A percentile compares a stretch with the other conserved stretches of the same genome.
Evolutionary conservation across 2,888 invertebrate genomes (phyloP).

Genomic region (Augochlorella aurata): DNA sequence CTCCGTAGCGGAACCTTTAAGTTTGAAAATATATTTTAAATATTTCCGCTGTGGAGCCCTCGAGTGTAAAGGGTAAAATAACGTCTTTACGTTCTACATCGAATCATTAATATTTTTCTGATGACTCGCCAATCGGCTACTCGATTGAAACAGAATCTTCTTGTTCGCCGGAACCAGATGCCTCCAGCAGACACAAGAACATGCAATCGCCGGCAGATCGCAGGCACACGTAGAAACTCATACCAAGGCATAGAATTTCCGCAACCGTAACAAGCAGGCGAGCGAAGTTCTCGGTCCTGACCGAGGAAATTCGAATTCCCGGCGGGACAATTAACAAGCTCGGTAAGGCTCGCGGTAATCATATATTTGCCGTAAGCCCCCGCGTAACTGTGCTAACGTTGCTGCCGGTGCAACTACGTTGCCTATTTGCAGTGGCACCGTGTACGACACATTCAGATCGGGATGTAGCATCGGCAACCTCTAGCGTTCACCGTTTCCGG

Average conservation of each 20-base stretch:
- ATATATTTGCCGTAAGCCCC: constrained; percentile 59
- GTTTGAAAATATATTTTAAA: too few relatives aligned
- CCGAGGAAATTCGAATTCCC: constrained; percentile 63
- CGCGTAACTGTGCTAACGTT: constrained; percentile 49
- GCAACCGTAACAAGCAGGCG: constrained; percentile 29
- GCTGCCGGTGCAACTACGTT: constrained; percentile 41
- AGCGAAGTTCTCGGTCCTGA: constrained; percentile 37
- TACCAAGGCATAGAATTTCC: constrained; percentile 37
- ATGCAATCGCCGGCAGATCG: not conserved
- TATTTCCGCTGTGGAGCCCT: too few relatives aligned
- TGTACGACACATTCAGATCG: constrained; percentile 12
- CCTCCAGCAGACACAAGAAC: not conserved
- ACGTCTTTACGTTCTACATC: not conserved
- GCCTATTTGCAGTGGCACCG: constrained; percentile 40
- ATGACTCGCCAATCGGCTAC: not conserved
- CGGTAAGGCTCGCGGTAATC: constrained; percentile 56
- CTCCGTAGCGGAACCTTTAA: too few relatives aligned
- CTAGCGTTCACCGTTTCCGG: not conserved
- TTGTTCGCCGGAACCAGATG: not conserved
- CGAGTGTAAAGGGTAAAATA: not conserved
- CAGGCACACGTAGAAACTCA: not conserved
- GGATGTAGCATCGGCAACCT: not conserved
- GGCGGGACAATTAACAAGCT: constrained; percentile 62
- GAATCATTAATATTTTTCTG: not conserved
- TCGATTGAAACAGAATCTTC: not conserved